Percentiles rank a stretch among this genome's conserved stretches.
Evolutionary conservation across 2,797 vertebrate genomes (phyloP).

Genomic region (Calcarius lapponicus): DNA sequence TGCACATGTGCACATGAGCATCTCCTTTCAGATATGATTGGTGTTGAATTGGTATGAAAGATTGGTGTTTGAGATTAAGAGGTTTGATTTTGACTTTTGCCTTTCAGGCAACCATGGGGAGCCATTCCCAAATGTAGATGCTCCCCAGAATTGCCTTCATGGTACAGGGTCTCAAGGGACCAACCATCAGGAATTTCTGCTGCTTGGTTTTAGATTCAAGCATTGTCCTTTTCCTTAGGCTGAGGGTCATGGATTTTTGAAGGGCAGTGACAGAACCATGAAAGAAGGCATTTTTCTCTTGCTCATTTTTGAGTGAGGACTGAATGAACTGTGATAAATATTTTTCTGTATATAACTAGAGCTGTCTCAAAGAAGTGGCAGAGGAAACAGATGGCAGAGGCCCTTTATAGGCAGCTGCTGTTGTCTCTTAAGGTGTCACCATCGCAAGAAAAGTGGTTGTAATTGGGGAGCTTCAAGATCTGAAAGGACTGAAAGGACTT

Average conservation of each 20-base stretch:
- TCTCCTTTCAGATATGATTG: background rate
- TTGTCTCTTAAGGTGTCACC: constrained; percentile 66
- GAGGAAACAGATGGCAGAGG: constrained; percentile 64
- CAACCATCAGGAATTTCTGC: constrained; percentile 16
- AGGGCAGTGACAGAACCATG: constrained; percentile 27
- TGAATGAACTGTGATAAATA: constrained; percentile 65
- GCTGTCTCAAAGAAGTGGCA: constrained; percentile 48
- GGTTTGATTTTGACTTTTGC: background rate
- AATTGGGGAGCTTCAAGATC: constrained; percentile 55
- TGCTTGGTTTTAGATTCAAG: constrained; percentile 37
- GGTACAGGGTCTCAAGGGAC: background rate
- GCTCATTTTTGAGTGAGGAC: constrained; percentile 54
- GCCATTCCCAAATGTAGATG: background rate
- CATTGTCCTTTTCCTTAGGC: constrained; percentile 29
- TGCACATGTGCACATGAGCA: rapidly evolving
- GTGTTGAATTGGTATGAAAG: background rate
- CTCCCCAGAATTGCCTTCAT: constrained; percentile 5
- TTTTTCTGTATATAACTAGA: constrained; percentile 52
- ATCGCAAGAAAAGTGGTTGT: constrained; percentile 44
- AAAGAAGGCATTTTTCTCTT: constrained; percentile 33
- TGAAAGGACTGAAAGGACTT: background rate
- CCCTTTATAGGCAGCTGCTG: constrained; percentile 64
- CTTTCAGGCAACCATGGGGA: constrained; percentile 6
- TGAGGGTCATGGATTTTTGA: constrained; percentile 41
- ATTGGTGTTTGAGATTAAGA: background rate